Conservation (phyloP, 2,113 vertebrate genomes). For the Cyanistes caeruleus region DNA sequence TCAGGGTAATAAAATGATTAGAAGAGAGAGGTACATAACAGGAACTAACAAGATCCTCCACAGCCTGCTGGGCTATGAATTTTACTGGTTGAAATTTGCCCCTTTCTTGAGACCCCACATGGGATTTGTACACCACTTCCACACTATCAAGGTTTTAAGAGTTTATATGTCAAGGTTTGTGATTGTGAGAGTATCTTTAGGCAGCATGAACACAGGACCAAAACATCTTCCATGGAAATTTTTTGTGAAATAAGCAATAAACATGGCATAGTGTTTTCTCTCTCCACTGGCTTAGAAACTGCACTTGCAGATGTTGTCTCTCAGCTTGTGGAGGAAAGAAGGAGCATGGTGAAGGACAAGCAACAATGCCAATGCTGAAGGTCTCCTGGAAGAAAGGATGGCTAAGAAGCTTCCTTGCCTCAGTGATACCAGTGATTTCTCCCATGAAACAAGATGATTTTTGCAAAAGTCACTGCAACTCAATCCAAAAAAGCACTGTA, state of each 20-base stretch:
- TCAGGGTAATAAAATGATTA: conserved; percentile 43
- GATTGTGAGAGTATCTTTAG: background rate
- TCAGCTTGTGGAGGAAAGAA: background rate
- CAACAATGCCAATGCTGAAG: background rate
- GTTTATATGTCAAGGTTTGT: background rate
- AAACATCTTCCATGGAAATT: background rate
- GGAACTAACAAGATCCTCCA: background rate
- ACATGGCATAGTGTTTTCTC: background rate
- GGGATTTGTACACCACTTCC: background rate
- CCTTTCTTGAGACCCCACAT: background rate
- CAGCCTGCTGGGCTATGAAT: conserved; percentile 12
- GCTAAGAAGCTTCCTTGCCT: background rate
- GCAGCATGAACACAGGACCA: background rate
- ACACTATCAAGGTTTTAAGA: background rate
- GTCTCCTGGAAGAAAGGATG: background rate
- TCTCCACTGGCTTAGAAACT: background rate
- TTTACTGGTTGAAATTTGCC: background rate
- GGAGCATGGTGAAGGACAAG: background rate
- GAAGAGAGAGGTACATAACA: background rate
- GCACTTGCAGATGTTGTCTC: background rate
- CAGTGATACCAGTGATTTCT: background rate
- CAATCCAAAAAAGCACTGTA: background rate
- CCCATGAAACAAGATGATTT: background rate
- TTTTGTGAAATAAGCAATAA: background rate
- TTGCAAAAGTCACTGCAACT: background rate